Conservation (phyloP, 1,140 invertebrate genomes). For the Drosophila elegans region DNA sequence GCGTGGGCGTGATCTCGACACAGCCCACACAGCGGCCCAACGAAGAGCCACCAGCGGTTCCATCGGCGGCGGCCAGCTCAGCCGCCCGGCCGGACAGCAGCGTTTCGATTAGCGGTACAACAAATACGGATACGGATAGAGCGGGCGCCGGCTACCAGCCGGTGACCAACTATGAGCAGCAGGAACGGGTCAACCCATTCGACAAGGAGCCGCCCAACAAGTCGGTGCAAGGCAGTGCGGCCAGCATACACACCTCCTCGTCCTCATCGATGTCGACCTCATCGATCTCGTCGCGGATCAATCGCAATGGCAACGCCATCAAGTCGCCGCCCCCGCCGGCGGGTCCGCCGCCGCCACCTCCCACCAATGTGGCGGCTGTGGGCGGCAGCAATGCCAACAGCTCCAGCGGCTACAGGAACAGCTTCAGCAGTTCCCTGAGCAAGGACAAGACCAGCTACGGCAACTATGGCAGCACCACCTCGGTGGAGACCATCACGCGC, state of each 20-base stretch:
- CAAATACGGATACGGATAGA: constrained; percentile 64
- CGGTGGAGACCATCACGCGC: constrained; percentile 80
- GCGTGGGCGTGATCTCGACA: constrained; percentile 68
- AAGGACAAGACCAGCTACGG: constrained; percentile 80
- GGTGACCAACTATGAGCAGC: constrained; percentile 83
- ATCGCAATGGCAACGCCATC: constrained; percentile 68
- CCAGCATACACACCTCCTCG: constrained; percentile 73
- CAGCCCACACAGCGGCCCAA: constrained; percentile 62
- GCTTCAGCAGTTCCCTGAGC: constrained; percentile 71
- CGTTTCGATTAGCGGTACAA: constrained; percentile 75
- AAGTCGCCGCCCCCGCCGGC: constrained; percentile 78
- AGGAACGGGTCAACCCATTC: constrained; percentile 82
- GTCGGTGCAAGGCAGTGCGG: constrained; percentile 42
- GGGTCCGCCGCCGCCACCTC: constrained; percentile 75
- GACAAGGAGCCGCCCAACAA: constrained; percentile 78
- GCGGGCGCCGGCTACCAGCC: constrained; percentile 62
- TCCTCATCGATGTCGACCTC: constrained; percentile 77
- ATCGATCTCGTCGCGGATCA: constrained; percentile 74
- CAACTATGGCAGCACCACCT: constrained; percentile 78
- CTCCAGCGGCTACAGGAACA: constrained; percentile 59
- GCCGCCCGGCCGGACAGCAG: constrained; percentile 64
- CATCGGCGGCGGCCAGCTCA: constrained; percentile 42
- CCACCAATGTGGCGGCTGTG: constrained; percentile 26
- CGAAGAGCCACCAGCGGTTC: constrained; percentile 47
- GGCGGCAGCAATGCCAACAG: constrained; percentile 41